Percentiles rank a stretch among this genome's conserved stretches.
Conservation (phyloP, 2,797 vertebrate genomes). For the Gorsachius magnificus region DNA sequence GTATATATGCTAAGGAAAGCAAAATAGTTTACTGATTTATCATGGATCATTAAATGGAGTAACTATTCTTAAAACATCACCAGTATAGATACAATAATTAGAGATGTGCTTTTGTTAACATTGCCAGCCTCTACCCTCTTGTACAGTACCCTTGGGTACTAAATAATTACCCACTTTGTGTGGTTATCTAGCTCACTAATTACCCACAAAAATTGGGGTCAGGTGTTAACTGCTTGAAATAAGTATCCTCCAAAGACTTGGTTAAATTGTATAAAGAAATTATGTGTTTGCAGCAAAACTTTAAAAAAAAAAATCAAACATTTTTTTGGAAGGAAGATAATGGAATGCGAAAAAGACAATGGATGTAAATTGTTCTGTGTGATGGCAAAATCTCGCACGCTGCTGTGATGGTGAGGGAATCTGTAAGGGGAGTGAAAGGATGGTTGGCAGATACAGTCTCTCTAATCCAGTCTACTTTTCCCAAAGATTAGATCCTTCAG, state of each 20-base stretch:
- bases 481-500: constrained; percentile 44
- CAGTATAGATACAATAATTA: constrained; percentile 77
- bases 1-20: constrained; percentile 15
- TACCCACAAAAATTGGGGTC: constrained; percentile 86
- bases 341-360: neutral
- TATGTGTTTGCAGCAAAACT: constrained; percentile 74
- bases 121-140: constrained; percentile 77
- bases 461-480: constrained; percentile 42
- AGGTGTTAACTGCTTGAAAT: constrained; percentile 84
- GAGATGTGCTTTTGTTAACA: constrained; percentile 82
- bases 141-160: constrained; percentile 80
- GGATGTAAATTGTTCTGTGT: neutral
- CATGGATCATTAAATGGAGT: constrained; percentile 70
- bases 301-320: constrained; percentile 33
- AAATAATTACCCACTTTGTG: constrained; percentile 85
- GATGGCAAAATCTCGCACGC: neutral
- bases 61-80: constrained; percentile 74
- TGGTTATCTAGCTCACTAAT: constrained; percentile 85
- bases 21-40: constrained; percentile 66
- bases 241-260: constrained; percentile 81
- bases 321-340: neutral
- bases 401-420: neutral
- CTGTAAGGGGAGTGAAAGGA: neutral
- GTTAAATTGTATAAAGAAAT: constrained; percentile 73
- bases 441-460: neutral